Evolutionary conservation across 2,113 vertebrate genomes (phyloP), one percentile per base, ranked within the genome.

Genomic region (Sterna hirundo): DNA sequence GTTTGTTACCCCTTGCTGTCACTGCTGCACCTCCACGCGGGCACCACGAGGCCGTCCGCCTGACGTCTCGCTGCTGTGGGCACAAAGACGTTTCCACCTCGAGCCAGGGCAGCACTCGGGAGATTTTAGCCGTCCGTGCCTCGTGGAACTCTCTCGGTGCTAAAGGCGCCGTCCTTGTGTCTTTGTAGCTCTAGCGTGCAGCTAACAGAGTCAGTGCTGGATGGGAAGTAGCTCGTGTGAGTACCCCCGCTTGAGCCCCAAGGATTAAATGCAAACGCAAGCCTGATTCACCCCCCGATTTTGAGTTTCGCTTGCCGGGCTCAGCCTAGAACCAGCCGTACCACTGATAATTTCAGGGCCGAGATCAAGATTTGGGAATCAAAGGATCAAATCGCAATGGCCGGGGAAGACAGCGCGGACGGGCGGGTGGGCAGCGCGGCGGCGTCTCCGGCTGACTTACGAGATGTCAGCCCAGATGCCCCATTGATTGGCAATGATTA

Each of bases 151-250:
- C 40, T 25, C 38, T 27, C 3, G 44, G 15, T 27, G 38, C 89
- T 98, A 71, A 98, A 84, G 49, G 15, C 25, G 6, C 89, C 69
- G 8, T 90, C 93, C 94, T 96, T 85, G 13, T 98, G 89, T 98
- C 95, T 96, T 97, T 96, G 18, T 98, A 98, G 98, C 97, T 98
- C 97, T 97, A 98, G 95, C 42, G 66, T 98, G 97, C 97, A 96
- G 96, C 96, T 98, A 88, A 98, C 98, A 92, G 97, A 98, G 88
- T 95, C 97, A 94, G 95, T 98, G 92, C 94, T 96, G 97, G 96
- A 96, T 70, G 90, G 82, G 84, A 94, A 96, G 66, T 98, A 97
- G 97, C 96, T 97, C 25, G 95, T 96, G 98, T 98, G 97, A 98
- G 98, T 98, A 98, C 91, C 15, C 49, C 40, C 1, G 4, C 77